Evolutionary conservation across 1,140 invertebrate genomes (phyloP).

Genomic region (Coenobita brevimanus): DNA sequence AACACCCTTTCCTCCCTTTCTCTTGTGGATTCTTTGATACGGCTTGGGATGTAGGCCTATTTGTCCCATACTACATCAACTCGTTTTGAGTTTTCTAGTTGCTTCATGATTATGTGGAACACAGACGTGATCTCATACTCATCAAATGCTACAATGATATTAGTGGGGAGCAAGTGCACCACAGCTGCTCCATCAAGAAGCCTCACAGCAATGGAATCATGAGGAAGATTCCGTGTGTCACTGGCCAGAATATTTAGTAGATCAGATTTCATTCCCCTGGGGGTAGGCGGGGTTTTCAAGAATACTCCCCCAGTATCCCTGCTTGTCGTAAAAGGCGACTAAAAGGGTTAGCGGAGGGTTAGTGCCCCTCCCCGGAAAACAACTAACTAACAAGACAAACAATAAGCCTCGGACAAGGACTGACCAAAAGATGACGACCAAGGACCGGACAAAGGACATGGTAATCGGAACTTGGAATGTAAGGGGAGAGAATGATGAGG

Average conservation of each 20-base stretch:
- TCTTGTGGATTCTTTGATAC: slow-evolving; percentile 1
- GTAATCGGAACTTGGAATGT: too few species aligned
- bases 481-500: too few species aligned
- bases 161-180: slow-evolving; percentile 12
- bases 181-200: slow-evolving; percentile 9
- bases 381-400: too few species aligned
- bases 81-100: slow-evolving; percentile 7
- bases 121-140: slow-evolving; percentile 13
- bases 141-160: slow-evolving; percentile 6
- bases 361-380: too few species aligned
- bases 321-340: too few species aligned
- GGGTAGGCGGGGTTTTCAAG: too few species aligned
- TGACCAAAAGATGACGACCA: too few species aligned
- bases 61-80: slow-evolving; percentile 7
- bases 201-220: slow-evolving; percentile 6
- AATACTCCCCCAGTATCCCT: too few species aligned
- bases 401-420: too few species aligned
- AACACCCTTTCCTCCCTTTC: not conserved
- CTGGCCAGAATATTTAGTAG: slow-evolving; percentile 6
- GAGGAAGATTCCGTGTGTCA: not conserved
- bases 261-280: slow-evolving; percentile 16
- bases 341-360: too few species aligned
- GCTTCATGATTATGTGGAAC: not conserved
- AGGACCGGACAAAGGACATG: too few species aligned
- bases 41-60: not conserved